Percentiles rank a stretch among this genome's conserved stretches.
Conservation (phyloP, 2,113 vertebrate species). For the Melanerpes aurifrons region DNA sequence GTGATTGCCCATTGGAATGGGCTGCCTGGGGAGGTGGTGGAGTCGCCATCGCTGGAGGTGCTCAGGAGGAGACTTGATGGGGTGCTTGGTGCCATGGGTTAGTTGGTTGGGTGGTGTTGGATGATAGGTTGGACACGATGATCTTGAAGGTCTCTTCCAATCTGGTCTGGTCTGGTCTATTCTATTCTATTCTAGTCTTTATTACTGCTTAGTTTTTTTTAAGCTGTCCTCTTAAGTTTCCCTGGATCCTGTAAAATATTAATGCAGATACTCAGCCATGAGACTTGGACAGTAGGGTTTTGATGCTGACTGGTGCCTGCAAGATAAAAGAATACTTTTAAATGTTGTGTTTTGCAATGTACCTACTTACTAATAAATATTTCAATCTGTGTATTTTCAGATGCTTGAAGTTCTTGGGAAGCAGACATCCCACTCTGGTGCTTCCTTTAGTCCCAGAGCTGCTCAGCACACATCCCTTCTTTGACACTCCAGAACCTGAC, state of each 20-base stretch:
- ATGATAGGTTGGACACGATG: too few relatives aligned
- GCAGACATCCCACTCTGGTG: constrained; percentile 92
- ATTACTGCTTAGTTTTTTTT: background rate
- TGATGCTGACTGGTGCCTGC: background rate
- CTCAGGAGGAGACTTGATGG: too few relatives aligned
- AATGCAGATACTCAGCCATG: background rate
- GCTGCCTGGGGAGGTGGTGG: too few relatives aligned
- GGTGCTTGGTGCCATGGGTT: too few relatives aligned
- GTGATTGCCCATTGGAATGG: too few relatives aligned
- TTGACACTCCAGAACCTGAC: constrained; percentile 96
- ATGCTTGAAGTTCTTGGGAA: constrained; percentile 93
- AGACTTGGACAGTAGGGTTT: background rate
- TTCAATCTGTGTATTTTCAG: constrained; percentile 71
- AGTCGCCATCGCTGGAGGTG: too few relatives aligned
- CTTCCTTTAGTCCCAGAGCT: constrained; percentile 95
- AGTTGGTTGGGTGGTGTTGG: too few relatives aligned
- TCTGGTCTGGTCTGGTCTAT: too few relatives aligned
- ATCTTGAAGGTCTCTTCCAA: too few relatives aligned
- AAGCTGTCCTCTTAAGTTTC: background rate
- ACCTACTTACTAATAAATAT: background rate
- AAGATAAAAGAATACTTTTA: background rate
- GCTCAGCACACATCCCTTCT: constrained; percentile 95
- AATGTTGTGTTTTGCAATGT: background rate
- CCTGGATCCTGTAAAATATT: background rate
- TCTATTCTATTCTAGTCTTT: too few relatives aligned